phyloP scores from a whole-genome alignment of 2,113 vertebrate genomes.

The Sclerurus mexicanus region DNA sequence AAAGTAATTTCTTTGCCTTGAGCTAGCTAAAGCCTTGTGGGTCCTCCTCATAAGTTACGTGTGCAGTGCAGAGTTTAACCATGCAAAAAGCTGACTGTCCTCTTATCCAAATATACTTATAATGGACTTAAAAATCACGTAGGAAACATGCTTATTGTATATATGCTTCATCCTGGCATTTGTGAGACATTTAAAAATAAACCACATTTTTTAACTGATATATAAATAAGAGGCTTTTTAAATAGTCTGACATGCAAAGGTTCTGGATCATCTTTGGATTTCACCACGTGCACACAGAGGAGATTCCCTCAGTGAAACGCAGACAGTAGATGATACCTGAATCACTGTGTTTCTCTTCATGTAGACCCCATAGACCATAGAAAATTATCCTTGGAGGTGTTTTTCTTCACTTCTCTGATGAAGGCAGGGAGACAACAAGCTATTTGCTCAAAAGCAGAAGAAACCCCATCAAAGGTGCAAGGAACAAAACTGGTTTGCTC shows the following conservation, averaged over 20 bases:
- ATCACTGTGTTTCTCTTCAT: background rate
- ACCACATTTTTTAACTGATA: background rate
- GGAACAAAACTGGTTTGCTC: background rate
- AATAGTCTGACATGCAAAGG: background rate
- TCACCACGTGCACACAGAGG: background rate
- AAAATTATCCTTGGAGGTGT: background rate
- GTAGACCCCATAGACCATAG: background rate
- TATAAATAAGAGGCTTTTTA: background rate
- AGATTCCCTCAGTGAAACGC: background rate
- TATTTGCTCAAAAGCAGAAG: background rate
- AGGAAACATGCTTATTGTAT: background rate
- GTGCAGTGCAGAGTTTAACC: background rate
- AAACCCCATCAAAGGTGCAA: background rate
- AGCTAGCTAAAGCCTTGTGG: background rate
- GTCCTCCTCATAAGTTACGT: background rate
- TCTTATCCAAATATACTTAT: background rate
- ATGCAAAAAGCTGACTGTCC: background rate
- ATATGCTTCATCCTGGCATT: background rate
- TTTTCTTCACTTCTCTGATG: background rate
- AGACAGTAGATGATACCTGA: background rate
- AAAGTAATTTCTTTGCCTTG: background rate
- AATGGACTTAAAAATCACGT: rapidly evolving
- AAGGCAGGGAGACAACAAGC: background rate
- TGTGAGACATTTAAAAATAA: background rate
- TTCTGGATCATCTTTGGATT: background rate